These are phyloP conservation scores for Sycophila texana DNA, from an alignment of 2,888 invertebrate species.

Conservation along the genomic window DNA sequence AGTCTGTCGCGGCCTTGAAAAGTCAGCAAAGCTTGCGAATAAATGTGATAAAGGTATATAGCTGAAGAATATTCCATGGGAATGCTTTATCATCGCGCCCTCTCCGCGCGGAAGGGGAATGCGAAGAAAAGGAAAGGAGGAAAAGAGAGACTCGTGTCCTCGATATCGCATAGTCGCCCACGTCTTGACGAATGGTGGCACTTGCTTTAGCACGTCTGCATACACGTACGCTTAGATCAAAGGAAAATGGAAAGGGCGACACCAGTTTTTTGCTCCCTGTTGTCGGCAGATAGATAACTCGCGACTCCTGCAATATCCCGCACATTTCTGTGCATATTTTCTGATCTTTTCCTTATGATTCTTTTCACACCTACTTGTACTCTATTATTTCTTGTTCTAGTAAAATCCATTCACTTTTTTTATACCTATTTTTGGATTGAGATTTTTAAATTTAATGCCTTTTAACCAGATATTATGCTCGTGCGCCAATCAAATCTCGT, in stretches of 20 bases:
- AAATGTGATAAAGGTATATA: neutral
- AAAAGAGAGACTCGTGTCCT: conserved; percentile 12
- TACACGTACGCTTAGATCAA: neutral
- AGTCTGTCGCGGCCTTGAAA: conserved; percentile 17
- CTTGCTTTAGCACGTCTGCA: conserved; percentile 8
- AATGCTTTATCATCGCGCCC: conserved; percentile 32
- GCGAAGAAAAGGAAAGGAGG: neutral
- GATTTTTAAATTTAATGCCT: too few species aligned
- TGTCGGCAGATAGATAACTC: conserved; percentile 8
- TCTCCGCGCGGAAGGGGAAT: neutral
- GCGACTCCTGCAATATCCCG: neutral
- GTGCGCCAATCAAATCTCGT: too few species aligned
- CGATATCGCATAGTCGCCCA: conserved; percentile 20
- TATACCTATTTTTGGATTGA: too few species aligned
- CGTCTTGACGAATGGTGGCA: conserved; percentile 34
- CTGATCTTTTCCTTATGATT: neutral
- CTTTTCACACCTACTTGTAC: neutral
- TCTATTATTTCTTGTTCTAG: too few species aligned
- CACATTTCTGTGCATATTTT: neutral
- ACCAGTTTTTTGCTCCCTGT: conserved; percentile 18
- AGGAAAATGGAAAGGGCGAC: conserved; percentile 28
- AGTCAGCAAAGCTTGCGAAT: conserved; percentile 8
- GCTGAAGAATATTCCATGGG: conserved; percentile 19
- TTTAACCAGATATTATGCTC: too few species aligned
- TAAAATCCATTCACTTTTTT: too few species aligned